Percentiles rank a stretch among this genome's conserved stretches.
phyloP scores from a whole-genome alignment of 2,797 vertebrate species.

The Pipistrellus pipistrellus region DNA sequence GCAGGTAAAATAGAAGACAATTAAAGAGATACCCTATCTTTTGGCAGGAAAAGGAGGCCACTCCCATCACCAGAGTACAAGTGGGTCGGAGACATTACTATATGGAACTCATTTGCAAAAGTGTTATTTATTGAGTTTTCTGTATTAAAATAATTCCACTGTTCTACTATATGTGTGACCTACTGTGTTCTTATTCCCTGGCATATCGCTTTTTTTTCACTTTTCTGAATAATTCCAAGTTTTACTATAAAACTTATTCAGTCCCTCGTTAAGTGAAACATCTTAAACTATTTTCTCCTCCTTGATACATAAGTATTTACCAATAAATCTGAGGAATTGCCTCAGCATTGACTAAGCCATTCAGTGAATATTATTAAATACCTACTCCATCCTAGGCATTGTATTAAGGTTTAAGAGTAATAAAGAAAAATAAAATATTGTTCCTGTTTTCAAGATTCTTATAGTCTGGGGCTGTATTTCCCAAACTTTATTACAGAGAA shows the following conservation, averaged over 20 bases:
- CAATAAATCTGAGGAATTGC: not conserved
- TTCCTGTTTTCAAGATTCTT: not conserved
- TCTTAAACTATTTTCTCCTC: conserved; percentile 37
- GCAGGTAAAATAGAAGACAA: not conserved
- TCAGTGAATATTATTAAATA: not conserved
- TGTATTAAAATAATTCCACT: conserved; percentile 35
- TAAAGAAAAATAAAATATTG: conserved; percentile 13
- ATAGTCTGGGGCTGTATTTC: not conserved
- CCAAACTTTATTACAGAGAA: conserved; percentile 2
- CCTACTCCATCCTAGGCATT: not conserved
- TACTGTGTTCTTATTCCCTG: not conserved
- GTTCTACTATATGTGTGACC: not conserved
- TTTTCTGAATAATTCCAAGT: conserved; percentile 3
- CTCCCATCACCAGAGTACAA: not conserved
- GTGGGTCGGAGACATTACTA: not conserved
- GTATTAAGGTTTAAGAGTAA: not conserved
- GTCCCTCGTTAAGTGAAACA: not conserved
- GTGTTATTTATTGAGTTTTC: not conserved
- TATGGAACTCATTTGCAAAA: conserved; percentile 5
- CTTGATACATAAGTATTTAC: not conserved
- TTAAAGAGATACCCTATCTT: not conserved
- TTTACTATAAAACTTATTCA: not conserved
- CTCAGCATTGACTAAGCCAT: not conserved
- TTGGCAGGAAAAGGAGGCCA: not conserved
- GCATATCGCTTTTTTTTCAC: not conserved